Base-by-base conservation (phyloP, 2,888 invertebrate genomes). In the Dryococelus australis region DNA sequence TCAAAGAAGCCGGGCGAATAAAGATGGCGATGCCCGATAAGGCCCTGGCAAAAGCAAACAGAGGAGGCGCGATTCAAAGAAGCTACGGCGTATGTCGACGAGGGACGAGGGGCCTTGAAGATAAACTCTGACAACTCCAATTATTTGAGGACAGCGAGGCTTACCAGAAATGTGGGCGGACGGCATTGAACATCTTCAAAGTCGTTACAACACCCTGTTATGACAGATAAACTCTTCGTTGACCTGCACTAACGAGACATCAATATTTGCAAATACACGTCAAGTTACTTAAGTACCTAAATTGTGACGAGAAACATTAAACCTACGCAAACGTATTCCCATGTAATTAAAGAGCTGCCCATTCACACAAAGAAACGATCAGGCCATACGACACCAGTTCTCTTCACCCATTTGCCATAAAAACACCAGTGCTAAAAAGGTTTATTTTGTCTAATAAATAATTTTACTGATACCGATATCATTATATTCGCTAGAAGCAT, bases 1-100 rank as follows among this genome's bases (percentile, higher is more conserved):
- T 65, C 65, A 65, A 65, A 65, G 65, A n/a, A 65, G 65, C 65
- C 65, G 65, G 65, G 65, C 65, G 65, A 65, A 65, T 65, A 65
- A 65, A 65, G 65, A 65, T 65, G 65, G 65, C 65, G 65, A 65
- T 65, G n/a, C 24, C 65, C 6, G 65, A 65, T 65, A 65, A 65
- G 65, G 65, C 65, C 24, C 65, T n/a, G 65, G 65, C 65, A n/a
- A 65, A n/a, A 20, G 65, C 65, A 65, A 65, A 65, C 65, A 65
- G 8, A 9, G 24, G 24, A 65, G 65, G 65, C 65, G 65, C 65
- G 65, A 3, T 65, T 65, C 65, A 65, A 65, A 65, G 6, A 65
- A 65, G 65, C n/a, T n/a, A 65, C 65, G 24, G 24, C 65, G 65
- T 20, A 24, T n/a, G 24, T n/a, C 65, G 65, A 65, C 12, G 2